Evolutionary conservation across 2,888 invertebrate genomes (phyloP).

Genomic region (Drosophila meridiana): DNA sequence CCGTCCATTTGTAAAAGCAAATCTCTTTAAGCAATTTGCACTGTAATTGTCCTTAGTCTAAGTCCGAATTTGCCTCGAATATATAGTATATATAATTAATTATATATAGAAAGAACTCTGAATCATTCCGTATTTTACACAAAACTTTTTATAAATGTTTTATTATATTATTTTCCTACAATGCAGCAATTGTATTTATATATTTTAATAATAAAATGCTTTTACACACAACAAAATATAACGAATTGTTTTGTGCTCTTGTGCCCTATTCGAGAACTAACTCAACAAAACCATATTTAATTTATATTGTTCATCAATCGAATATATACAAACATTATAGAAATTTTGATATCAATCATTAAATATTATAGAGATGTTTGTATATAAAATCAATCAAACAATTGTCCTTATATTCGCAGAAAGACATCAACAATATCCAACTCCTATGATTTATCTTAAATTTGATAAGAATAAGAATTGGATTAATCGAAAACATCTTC

Average conservation of each 20-base stretch:
- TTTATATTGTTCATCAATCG: not conserved
- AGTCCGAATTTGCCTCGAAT: constrained; percentile 43
- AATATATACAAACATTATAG: constrained; percentile 2
- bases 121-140: constrained; percentile 40
- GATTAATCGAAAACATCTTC: not conserved
- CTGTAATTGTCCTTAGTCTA: constrained; percentile 33
- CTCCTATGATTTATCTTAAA: not conserved
- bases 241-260: not conserved
- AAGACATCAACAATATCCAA: not conserved
- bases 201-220: constrained; percentile 49
- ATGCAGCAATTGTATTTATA: constrained; percentile 24
- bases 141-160: constrained; percentile 28
- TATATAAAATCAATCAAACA: not conserved
- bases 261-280: not conserved
- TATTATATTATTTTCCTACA: constrained; percentile 27
- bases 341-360: not conserved
- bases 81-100: constrained; percentile 3
- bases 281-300: not conserved
- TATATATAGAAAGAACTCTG: constrained; percentile 4
- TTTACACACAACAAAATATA: constrained; percentile 33
- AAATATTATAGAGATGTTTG: not conserved
- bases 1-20: constrained; percentile 40
- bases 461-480: not conserved
- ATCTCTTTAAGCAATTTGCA: not conserved
- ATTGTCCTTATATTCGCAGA: not conserved